These are phyloP conservation scores for Mus pahari DNA, from an alignment of 2,113 vertebrate species.

Conservation along the genomic window DNA sequence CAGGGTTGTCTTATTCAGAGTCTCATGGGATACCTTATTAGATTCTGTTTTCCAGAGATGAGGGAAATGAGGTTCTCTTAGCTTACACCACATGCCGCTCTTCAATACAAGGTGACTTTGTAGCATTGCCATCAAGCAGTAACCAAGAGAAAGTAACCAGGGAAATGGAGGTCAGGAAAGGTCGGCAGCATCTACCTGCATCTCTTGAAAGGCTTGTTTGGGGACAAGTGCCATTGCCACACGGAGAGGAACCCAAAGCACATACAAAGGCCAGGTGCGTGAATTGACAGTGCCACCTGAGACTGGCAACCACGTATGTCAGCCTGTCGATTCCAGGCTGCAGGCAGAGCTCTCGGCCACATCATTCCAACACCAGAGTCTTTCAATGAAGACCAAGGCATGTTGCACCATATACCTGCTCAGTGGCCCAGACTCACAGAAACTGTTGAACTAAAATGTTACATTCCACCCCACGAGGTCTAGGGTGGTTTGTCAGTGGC, in stretches of 20 bases:
- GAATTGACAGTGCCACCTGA: background rate
- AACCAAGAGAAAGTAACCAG: background rate
- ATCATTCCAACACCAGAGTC: background rate
- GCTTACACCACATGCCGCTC: background rate
- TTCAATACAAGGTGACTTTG: background rate
- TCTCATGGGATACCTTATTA: background rate
- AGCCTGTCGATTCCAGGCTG: background rate
- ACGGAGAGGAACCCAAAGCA: background rate
- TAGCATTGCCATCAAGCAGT: background rate
- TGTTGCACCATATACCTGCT: background rate
- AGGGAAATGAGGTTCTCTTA: background rate
- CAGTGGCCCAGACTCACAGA: background rate
- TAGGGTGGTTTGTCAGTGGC: background rate
- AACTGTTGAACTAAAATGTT: background rate
- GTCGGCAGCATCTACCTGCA: too few species aligned
- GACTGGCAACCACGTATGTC: too few species aligned
- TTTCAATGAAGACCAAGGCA: background rate
- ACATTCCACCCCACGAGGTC: background rate
- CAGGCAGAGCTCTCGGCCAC: background rate
- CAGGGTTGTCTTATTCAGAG: background rate
- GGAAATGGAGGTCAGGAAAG: background rate
- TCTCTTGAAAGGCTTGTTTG: background rate
- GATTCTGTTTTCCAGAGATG: conserved; percentile 25
- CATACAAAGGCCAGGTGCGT: background rate
- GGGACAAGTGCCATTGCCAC: background rate